Evolutionary conservation across 2,113 vertebrate genomes (phyloP), one percentile per base, ranked within the genome.

Genomic region (Telmatochromis bifrenatus): DNA sequence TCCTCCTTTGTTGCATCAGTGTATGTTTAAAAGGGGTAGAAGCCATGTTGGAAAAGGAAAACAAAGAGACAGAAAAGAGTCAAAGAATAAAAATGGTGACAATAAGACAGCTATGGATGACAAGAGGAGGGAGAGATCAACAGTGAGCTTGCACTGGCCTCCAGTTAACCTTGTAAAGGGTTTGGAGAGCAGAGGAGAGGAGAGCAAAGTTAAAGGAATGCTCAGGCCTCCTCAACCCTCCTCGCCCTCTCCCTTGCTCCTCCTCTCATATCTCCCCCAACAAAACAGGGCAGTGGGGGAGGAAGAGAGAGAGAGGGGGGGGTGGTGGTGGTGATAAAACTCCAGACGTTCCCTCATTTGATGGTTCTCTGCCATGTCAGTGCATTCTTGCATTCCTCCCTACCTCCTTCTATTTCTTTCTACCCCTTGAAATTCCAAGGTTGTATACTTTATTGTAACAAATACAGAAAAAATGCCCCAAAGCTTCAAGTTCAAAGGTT

Each of bases 291-390:
- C 95, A 94, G 94, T 23, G 33, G 83, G 84, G 87, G 87, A 79
- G 87, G 88, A 77, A 83, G 79, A 19, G 81, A 33, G 82, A 5
- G 47, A 0, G 4, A 2, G 4, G 7, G 0, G 84, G 75, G 17
- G 51, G 84, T 35, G 79, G 82, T 70, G 88, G 91, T 88, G 94
- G 97, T 97, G 98, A 99, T 98, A 98, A 98, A 98, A 98, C 95
- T 97, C 97, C 97, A 99, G 98, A 98, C 97, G 89, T 97, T 98
- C 97, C 90, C 97, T 98, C 97, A 97, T 97, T 97, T 97, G 97
- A 97, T 97, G 97, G 97, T 97, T 95, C 94, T 94, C 96, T 96
- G 97, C 97, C 97, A 97, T 97, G 96, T 97, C 96, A 95, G 96
- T 97, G 97, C 96, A 97, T 97, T 97, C 97, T 97, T 95, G 88